phyloP scores from a whole-genome alignment of 2,797 vertebrate genomes.

The Prionace glauca region DNA sequence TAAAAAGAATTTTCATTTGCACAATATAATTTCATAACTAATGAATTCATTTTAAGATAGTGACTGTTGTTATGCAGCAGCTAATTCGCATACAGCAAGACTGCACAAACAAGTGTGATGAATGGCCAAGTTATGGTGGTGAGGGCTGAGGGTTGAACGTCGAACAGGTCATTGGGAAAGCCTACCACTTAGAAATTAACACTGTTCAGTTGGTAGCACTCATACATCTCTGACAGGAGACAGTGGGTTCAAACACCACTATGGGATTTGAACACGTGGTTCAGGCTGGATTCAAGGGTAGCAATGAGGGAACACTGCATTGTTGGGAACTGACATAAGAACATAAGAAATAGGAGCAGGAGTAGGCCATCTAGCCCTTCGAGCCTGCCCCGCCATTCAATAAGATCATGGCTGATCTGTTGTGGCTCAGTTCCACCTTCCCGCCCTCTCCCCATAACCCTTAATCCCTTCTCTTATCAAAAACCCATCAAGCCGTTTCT shows the following conservation, averaged over 20 bases:
- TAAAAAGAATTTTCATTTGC: not conserved
- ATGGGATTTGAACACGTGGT: not conserved
- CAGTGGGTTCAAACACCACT: not conserved
- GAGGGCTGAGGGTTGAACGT: not conserved
- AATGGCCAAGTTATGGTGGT: not conserved
- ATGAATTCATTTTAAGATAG: not conserved
- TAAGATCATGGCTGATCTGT: too few relatives aligned
- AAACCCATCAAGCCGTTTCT: too few relatives aligned
- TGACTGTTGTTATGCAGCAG: not conserved
- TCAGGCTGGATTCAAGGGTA: not conserved
- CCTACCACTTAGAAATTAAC: not conserved
- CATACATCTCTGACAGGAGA: not conserved
- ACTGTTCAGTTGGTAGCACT: constrained; percentile 13
- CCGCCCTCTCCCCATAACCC: too few relatives aligned
- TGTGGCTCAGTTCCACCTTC: too few relatives aligned
- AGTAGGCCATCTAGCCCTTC: too few relatives aligned
- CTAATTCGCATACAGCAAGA: not conserved
- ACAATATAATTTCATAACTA: not conserved
- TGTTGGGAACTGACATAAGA: not conserved
- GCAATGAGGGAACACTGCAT: not conserved
- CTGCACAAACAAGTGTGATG: not conserved
- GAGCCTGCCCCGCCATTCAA: too few relatives aligned
- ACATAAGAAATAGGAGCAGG: too few relatives aligned
- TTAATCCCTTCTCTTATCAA: too few relatives aligned
- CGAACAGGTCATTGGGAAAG: not conserved